phyloP scores from a whole-genome alignment of 2,113 vertebrate species.

The Meles meles region DNA sequence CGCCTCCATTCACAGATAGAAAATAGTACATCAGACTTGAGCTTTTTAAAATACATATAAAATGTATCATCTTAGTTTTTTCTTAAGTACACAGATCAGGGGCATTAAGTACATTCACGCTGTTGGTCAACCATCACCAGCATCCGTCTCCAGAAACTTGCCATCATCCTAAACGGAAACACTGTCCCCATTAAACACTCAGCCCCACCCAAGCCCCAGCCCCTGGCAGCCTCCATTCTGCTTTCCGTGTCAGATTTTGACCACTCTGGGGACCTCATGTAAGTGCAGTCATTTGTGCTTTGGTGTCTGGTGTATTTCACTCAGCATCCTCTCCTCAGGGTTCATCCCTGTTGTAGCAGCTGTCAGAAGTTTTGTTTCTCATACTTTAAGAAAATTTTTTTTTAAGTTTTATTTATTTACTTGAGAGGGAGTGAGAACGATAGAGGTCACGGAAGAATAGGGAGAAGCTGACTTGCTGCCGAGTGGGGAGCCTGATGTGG shows the following conservation, averaged over 20 bases:
- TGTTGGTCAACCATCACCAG: rapidly evolving
- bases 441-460: no score
- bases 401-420: no score
- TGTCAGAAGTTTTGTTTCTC: background rate
- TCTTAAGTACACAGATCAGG: no score
- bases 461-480: no score
- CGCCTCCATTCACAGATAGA: background rate
- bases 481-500: no score
- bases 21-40: background rate
- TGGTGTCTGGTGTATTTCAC: background rate
- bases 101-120: rapidly evolving
- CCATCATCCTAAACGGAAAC: background rate
- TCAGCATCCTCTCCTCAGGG: no score
- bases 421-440: no score
- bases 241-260: background rate
- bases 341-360: background rate
- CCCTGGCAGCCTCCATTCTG: background rate
- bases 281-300: rapidly evolving
- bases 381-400: background rate
- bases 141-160: rapidly evolving
- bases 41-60: background rate
- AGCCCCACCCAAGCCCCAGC: rapidly evolving
- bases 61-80: no score
- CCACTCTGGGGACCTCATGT: background rate
- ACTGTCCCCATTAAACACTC: rapidly evolving